Evolutionary conservation across 2,888 invertebrate species (phyloP).

Genomic region (Ferdinandea cuprea): DNA sequence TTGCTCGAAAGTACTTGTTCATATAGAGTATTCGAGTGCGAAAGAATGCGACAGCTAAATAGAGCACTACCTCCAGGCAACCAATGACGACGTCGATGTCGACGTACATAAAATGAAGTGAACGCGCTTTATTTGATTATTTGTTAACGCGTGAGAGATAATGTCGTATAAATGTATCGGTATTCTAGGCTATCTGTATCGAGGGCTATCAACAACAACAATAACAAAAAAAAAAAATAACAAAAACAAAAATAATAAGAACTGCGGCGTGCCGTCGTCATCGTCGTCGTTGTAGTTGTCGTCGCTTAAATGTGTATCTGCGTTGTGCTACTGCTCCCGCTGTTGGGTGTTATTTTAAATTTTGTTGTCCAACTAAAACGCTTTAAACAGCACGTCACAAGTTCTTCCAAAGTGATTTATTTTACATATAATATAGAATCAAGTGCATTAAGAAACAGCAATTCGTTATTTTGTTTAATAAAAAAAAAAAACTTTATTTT

Average conservation of each 20-base stretch:
- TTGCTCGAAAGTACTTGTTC: conserved; percentile 30
- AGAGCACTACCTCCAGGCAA: conserved; percentile 23
- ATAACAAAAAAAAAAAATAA: conserved; percentile 22
- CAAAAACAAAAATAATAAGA: conserved; percentile 2
- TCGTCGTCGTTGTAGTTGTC: conserved; percentile 14
- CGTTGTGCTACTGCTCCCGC: conserved; percentile 45
- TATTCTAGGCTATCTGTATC: conserved; percentile 37
- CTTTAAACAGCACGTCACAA: conserved; percentile 63
- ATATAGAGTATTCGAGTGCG: conserved; percentile 17
- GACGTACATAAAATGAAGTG: conserved; percentile 47
- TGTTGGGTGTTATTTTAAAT: conserved; percentile 64
- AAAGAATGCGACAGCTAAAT: conserved; percentile 55
- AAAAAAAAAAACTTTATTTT: conserved; percentile 7
- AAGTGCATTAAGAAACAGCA: conserved; percentile 30
- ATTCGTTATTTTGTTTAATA: background rate
- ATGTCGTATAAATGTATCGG: conserved; percentile 55
- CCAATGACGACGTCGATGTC: conserved; percentile 48
- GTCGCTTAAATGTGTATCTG: conserved; percentile 43
- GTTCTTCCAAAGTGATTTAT: conserved; percentile 34
- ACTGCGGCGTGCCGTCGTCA: conserved; percentile 37
- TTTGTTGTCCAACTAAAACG: conserved; percentile 68
- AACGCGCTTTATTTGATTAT: conserved; percentile 69
- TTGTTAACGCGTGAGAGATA: conserved; percentile 68
- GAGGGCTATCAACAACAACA: conserved; percentile 65
- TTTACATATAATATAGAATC: no score